Evolutionary conservation across 2,888 invertebrate species (phyloP).

Genomic region (Euspilapteryx auroguttella): DNA sequence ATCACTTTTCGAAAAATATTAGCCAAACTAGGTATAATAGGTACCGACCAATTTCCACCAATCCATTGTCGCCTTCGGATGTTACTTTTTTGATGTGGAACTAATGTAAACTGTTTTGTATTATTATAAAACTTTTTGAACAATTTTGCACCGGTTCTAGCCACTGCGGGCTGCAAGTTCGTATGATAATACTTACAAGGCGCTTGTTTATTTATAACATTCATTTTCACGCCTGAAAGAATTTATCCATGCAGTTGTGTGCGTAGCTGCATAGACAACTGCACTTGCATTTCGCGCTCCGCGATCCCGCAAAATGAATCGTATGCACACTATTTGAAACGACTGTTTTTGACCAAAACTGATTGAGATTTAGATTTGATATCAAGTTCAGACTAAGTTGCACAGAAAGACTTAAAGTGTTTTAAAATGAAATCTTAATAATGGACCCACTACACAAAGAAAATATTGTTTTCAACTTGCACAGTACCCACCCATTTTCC

Average conservation of each 20-base stretch:
- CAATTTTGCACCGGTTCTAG: constrained; percentile 23
- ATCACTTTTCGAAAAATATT: constrained; percentile 11
- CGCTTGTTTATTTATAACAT: constrained; percentile 57
- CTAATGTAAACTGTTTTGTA: constrained; percentile 5
- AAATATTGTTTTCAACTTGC: no score
- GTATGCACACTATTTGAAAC: background rate
- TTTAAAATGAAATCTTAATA: no score
- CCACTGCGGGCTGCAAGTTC: constrained; percentile 40
- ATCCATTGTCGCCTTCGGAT: constrained; percentile 42
- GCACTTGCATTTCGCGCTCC: constrained; percentile 9
- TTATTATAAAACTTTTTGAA: constrained; percentile 12
- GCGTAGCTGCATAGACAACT: constrained; percentile 11
- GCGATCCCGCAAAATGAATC: background rate
- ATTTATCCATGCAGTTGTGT: constrained; percentile 14
- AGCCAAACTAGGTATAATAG: no score
- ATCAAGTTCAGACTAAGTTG: no score
- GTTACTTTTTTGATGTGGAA: constrained; percentile 12
- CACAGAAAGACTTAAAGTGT: no score
- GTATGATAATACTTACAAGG: constrained; percentile 46
- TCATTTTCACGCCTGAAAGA: constrained; percentile 58
- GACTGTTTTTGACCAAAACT: no score
- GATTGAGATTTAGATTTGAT: no score
- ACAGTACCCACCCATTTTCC: no score
- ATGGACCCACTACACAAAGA: no score
- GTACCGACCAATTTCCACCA: constrained; percentile 60